Evolutionary conservation across 2,113 vertebrate species (phyloP), one percentile per base, ranked within the genome.

Genomic region (Albula goreensis): DNA sequence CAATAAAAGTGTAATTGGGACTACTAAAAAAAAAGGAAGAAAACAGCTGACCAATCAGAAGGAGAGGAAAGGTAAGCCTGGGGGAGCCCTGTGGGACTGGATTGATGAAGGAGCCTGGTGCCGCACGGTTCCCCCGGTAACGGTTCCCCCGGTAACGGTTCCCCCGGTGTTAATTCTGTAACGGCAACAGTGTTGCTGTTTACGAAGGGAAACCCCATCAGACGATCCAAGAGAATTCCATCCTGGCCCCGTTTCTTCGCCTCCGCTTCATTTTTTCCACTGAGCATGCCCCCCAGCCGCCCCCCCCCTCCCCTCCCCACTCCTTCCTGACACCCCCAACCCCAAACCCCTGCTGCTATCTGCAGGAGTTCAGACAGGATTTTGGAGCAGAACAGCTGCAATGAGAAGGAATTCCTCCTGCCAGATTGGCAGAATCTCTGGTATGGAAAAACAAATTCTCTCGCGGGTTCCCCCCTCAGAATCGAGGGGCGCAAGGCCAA

Each of bases 181-280:
- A 89, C 92, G 87, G 93, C 90, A 90, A 95, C 94, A 91, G 92
- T 50, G 94, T 92, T 95, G 94, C 95, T 96, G 95, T 97, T 97
- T 96, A 97, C 94, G 90, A 93, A 94, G 94, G 96, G 96, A 96
- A 96, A 96, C 96, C 96, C 94, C 90, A 90, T 92, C 91, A 92
- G 93, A 90, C 93, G 86, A 87, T 89, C 92, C 94, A 94, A 93
- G 95, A 96, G 92, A 93, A 94, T 96, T 95, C 94, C 94, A 92
- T 15, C 78, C 91, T 90, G 93, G 91, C 94, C 93, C 92, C 81
- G 17, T 78, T 50, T 66, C 89, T 90, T 87, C 86, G 87, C 90
- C 90, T 83, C 82, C 83, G 92, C 93, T 96, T 96, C 91, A 96
- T 92, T 94, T 96, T 96, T 97, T 97, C 96, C 94, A 95, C 92